Percentiles rank a stretch among this genome's conserved stretches.
phyloP scores from a whole-genome alignment of 2,888 invertebrate species.

The Coenonympha glycerion region DNA sequence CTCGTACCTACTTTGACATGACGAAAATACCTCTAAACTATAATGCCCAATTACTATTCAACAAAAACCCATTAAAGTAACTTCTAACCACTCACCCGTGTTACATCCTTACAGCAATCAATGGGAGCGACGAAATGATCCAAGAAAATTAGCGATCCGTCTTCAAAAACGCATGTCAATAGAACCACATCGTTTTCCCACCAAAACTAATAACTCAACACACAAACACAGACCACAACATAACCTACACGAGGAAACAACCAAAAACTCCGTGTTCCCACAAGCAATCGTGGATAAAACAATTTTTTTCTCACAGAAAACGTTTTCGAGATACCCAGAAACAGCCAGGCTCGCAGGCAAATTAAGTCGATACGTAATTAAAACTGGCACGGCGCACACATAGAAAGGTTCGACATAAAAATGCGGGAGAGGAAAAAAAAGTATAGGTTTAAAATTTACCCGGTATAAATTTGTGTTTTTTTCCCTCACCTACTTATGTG shows the following conservation, averaged over 20 bases:
- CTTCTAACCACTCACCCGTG: constrained; percentile 27
- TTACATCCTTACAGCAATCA: constrained; percentile 31
- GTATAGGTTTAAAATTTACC: constrained; percentile 76
- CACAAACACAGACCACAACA: constrained; percentile 35
- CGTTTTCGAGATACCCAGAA: constrained; percentile 44
- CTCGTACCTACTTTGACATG: too few species aligned
- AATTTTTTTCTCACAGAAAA: constrained; percentile 26
- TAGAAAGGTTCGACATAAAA: constrained; percentile 73
- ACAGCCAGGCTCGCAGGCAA: constrained; percentile 61
- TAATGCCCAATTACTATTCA: neutral
- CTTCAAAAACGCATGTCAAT: constrained; percentile 15
- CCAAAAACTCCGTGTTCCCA: constrained; percentile 28
- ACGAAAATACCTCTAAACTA: constrained; percentile 10
- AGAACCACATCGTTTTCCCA: constrained; percentile 39
- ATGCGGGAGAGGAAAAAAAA: constrained; percentile 71
- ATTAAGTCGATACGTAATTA: constrained; percentile 77
- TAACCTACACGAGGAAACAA: constrained; percentile 38
- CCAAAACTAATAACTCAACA: constrained; percentile 42
- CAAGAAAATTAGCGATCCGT: constrained; percentile 22
- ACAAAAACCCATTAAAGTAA: constrained; percentile 26
- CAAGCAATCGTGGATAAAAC: constrained; percentile 23
- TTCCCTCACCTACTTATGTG: constrained; percentile 72
- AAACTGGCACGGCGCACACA: constrained; percentile 72
- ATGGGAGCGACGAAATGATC: constrained; percentile 22
- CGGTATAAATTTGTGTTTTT: constrained; percentile 77